Evolutionary conservation across 2,113 vertebrate genomes (phyloP), one percentile per base, ranked within the genome.

Genomic region (Nansenia antarctica): DNA sequence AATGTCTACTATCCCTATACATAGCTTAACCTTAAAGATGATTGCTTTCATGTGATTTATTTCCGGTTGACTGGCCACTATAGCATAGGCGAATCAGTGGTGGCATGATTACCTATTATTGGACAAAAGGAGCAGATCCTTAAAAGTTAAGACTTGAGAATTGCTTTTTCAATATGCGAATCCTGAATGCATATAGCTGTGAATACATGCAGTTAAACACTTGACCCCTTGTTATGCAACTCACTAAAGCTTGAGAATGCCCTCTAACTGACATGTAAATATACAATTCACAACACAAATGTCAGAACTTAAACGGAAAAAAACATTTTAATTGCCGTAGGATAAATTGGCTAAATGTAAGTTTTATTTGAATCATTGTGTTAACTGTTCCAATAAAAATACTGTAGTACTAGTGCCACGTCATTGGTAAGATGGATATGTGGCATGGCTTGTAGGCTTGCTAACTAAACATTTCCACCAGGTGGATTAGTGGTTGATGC

Each of bases 1-100:
- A 39, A 85, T 80, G 79, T 79, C 78, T 82, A n/a, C 30, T 60
- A 67, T 79, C 79, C 78, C 75, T 63, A 82, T 82, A 77, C 32
- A 52, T 67, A 76, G 69, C 32, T 68, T 77, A 77, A 81, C 70
- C 79, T 83, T 86, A 78, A 77, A 85, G 74, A 5, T 49, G 6
- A 15, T 39, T 39, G 1, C 47, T 73, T 83, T 65, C 68, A 29
- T 76, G 55, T 65, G 69, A 62, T 65, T 49, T 14, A 53, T 74
- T 20, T 59, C 57, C 29, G 31, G 1, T 59, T 74, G 77, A 69
- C 55, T 71, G 75, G 73, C 71, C 34, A 42, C 39, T 62, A 39
- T 67, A 67, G 34, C 75, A 66, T 22, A 57, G 69, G 54, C 76
- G 54, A 63, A 69, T 80, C 66, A 67, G 14, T 63, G 64, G 60